These are phyloP conservation scores for Gallinago stenura DNA, from an alignment of 2,797 vertebrate genomes.

Conservation along the genomic window DNA sequence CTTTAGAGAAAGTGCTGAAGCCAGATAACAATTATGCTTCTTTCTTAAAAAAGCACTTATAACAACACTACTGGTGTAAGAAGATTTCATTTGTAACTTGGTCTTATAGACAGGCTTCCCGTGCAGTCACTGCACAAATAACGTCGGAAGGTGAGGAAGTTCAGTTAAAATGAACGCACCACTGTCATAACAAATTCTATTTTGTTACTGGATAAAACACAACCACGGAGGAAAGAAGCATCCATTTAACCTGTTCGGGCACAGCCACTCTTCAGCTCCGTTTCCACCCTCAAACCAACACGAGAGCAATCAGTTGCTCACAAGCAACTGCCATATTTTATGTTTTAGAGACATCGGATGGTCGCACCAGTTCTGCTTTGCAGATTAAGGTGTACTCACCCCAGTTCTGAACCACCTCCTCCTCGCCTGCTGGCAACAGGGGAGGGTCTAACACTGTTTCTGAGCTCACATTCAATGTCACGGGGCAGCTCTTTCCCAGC, in stretches of 20 bases:
- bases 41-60: not conserved
- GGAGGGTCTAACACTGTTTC: not conserved
- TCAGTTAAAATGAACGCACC: not conserved
- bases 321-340: not conserved
- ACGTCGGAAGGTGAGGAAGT: not conserved
- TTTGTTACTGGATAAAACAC: not conserved
- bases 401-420: not conserved
- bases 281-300: not conserved
- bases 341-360: not conserved
- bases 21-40: not conserved
- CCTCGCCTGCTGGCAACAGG: not conserved
- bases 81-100: not conserved
- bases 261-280: not conserved
- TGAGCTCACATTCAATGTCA: not conserved
- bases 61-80: not conserved
- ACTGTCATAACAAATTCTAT: not conserved
- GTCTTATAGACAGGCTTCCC: not conserved
- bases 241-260: not conserved
- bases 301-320: not conserved
- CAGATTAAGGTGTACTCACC: not conserved
- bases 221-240: not conserved
- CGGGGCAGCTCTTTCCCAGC: not conserved
- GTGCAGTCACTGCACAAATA: not conserved
- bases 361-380: not conserved
- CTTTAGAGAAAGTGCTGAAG: not conserved